Percentiles rank a stretch among this genome's conserved stretches.
Evolutionary conservation across 2,888 invertebrate species (phyloP).

Genomic region (Cephus sareptanus): DNA sequence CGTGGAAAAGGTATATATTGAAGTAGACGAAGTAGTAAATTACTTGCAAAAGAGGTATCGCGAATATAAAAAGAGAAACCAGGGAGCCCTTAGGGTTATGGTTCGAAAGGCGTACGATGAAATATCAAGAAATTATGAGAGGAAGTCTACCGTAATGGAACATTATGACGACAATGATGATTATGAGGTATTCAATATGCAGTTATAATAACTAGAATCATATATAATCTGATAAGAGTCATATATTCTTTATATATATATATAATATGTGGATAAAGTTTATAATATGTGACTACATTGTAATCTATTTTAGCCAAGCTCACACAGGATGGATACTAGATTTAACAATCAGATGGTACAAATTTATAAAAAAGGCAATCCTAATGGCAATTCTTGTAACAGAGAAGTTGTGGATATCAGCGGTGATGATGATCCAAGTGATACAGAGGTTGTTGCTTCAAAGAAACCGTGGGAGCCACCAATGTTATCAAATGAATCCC

Average conservation of each 20-base stretch:
- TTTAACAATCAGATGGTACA: slow-evolving; percentile 57
- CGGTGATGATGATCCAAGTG: slow-evolving; percentile 72
- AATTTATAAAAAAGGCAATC: slow-evolving; percentile 66
- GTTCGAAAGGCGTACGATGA: slow-evolving; percentile 78
- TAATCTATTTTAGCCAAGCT: slow-evolving; percentile 26
- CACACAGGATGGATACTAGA: slow-evolving; percentile 59
- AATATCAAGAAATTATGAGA: slow-evolving; percentile 66
- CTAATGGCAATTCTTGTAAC: slow-evolving; percentile 68
- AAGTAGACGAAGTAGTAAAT: slow-evolving; percentile 86
- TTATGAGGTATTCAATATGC: slow-evolving; percentile 60
- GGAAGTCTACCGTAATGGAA: slow-evolving; percentile 60
- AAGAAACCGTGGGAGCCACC: not conserved
- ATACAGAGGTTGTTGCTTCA: slow-evolving; percentile 9
- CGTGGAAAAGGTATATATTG: slow-evolving; percentile 82
- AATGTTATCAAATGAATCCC: not conserved
- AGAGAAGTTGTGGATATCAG: slow-evolving; percentile 84
- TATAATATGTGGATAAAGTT: not conserved
- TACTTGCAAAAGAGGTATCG: slow-evolving; percentile 78
- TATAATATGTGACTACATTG: not conserved
- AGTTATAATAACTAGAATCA: slow-evolving; percentile 45
- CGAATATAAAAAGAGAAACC: slow-evolving; percentile 85
- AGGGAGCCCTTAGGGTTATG: slow-evolving; percentile 80
- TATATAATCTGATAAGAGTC: not conserved
- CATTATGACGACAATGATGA: slow-evolving; percentile 67
- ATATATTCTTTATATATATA: not conserved